A percentile compares a stretch with the other conserved stretches of the same genome.
phyloP scores from a whole-genome alignment of 2,888 invertebrate species.

The Mesorhabditis sp. region DNA sequence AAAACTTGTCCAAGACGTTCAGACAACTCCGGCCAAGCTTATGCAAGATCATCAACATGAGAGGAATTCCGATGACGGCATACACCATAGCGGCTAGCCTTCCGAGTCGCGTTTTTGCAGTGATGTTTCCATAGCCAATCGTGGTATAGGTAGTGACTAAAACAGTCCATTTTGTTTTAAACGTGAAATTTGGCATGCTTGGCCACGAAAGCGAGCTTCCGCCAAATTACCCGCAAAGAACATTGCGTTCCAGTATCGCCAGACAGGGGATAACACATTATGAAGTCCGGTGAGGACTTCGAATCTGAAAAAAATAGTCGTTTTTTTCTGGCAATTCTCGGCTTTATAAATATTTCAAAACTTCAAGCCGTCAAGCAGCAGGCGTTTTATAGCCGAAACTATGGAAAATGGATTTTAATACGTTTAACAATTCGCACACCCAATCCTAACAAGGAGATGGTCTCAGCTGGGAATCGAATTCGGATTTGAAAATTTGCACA shows the following conservation, averaged over 20 bases:
- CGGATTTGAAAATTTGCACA: too few species aligned
- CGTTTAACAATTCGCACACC: too few species aligned
- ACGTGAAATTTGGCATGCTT: background rate
- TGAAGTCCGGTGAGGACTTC: slow-evolving; percentile 33
- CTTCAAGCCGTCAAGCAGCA: too few species aligned
- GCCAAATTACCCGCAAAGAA: slow-evolving; percentile 42
- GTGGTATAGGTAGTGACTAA: slow-evolving; percentile 55
- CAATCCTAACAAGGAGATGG: too few species aligned
- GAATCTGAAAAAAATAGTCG: slow-evolving; percentile 3
- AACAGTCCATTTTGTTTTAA: background rate
- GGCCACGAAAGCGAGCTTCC: too few species aligned
- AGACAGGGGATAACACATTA: slow-evolving; percentile 49
- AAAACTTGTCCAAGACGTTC: slow-evolving; percentile 47
- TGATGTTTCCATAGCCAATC: slow-evolving; percentile 56
- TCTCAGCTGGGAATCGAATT: too few species aligned
- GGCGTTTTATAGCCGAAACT: too few species aligned
- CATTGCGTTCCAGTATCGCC: slow-evolving; percentile 58
- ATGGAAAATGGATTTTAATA: too few species aligned
- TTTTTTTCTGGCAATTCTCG: too few species aligned
- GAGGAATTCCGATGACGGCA: slow-evolving; percentile 55
- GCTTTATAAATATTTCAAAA: too few species aligned
- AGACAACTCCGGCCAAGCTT: slow-evolving; percentile 53
- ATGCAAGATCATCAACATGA: slow-evolving; percentile 56
- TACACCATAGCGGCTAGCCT: slow-evolving; percentile 56
- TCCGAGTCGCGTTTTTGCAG: slow-evolving; percentile 51